phyloP scores from a whole-genome alignment of 2,113 vertebrate species.

The Otus sunia region DNA sequence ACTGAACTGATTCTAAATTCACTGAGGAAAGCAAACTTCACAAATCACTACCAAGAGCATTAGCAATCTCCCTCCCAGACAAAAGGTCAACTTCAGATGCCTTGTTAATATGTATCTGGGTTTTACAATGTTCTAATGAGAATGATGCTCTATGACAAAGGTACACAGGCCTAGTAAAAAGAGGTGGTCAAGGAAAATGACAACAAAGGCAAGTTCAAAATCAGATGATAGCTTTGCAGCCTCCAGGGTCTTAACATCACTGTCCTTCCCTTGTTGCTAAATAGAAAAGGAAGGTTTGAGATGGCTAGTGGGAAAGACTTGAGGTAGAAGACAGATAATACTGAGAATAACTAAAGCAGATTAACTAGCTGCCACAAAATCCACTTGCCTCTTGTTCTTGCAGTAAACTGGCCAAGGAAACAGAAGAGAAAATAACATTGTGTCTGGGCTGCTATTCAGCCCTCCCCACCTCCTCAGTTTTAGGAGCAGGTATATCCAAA shows the following conservation, averaged over 20 bases:
- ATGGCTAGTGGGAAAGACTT: background rate
- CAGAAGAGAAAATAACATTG: background rate
- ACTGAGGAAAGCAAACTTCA: constrained; percentile 16
- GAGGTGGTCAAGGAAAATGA: background rate
- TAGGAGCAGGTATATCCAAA: background rate
- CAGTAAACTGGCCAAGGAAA: background rate
- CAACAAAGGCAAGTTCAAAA: background rate
- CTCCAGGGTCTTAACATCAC: background rate
- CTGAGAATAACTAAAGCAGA: background rate
- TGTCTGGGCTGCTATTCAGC: background rate
- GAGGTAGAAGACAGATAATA: background rate
- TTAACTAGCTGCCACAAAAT: background rate
- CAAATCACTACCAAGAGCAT: background rate
- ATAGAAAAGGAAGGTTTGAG: background rate
- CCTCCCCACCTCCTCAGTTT: background rate
- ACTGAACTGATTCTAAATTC: constrained; percentile 32
- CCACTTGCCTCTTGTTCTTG: background rate
- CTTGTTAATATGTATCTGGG: constrained; percentile 2
- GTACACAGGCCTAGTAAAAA: background rate
- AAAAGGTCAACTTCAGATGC: constrained; percentile 26
- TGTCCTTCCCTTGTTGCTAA: background rate
- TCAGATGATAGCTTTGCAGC: background rate
- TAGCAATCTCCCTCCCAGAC: background rate
- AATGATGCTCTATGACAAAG: background rate
- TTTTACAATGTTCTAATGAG: background rate